Base-by-base conservation (phyloP, 2,113 vertebrate genomes). In the Saimiri boliviensis region DNA sequence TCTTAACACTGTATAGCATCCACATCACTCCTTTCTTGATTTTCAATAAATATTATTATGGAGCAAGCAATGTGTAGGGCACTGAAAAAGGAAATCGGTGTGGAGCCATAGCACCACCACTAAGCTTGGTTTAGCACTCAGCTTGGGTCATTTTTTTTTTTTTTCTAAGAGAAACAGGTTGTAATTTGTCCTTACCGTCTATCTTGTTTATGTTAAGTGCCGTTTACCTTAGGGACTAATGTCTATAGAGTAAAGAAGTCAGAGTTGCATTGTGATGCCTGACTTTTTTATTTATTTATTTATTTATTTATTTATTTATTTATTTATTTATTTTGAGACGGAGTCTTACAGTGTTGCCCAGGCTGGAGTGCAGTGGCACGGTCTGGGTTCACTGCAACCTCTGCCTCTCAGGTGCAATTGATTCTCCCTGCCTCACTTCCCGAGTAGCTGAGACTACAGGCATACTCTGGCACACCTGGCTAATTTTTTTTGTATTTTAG, bases 21-120 rank as follows among this genome's bases (percentile, higher is more conserved):
- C 45, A 14, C n/a, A 27, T n/a, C 81, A 91, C 92, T 94, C 49
- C 95, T 74, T 85, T 94, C 25, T 60, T 96, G 66, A 82, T 86
- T 89, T 95, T 90, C 40, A 95, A 27, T 87, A 70, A 76, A 60
- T 52, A 54, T 25, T 77, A n/a, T 40, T 68, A 79, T 10, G 86
- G 25, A 47, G 0, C 76, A 80, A 52, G 16, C 16, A 70, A 7
- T 54, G 19, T 17, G 30, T 76, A 12, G 25, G 49, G 32, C 16
- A 10, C 37, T 63, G 60, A 37, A 47, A 49, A 87, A 10, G 21
- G 27, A 83, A 89, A 70, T 92, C 9, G 49, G 17, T 32, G 21
- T 60, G 52, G 16, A 56, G 11, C 14, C 84, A 25, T 8, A 77
- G 21, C 23, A 77, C 37, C 35, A 76, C 32, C 21, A 14, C 58